Percentiles rank a stretch among this genome's conserved stretches.
Conservation (phyloP, 1,140 invertebrate species). For the Drosophila melanogaster region DNA sequence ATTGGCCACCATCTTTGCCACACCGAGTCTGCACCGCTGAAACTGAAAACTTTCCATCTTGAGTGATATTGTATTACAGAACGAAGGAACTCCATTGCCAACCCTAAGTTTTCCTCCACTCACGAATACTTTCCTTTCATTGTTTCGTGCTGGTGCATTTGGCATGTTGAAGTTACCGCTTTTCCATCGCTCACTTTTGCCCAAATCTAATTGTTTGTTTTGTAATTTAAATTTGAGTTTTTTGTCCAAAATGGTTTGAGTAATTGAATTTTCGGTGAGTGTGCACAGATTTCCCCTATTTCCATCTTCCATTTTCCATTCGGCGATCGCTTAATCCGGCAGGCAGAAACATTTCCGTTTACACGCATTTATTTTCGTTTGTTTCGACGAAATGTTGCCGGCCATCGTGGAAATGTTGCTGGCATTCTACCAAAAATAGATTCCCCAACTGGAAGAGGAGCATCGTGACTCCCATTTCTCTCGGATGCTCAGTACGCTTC, state of each 20-base stretch:
- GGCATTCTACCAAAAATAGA: slow-evolving; percentile 75
- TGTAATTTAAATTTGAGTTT: slow-evolving; percentile 74
- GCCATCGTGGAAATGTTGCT: slow-evolving; percentile 67
- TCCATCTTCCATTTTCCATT: slow-evolving; percentile 5
- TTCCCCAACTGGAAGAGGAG: slow-evolving; percentile 36
- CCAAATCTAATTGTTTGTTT: slow-evolving; percentile 79
- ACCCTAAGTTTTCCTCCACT: slow-evolving; percentile 7
- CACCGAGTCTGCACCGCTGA: slow-evolving; percentile 20
- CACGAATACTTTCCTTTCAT: slow-evolving; percentile 63
- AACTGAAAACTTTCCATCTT: slow-evolving; percentile 66
- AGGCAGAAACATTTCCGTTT: slow-evolving; percentile 43
- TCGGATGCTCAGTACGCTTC: slow-evolving; percentile 48
- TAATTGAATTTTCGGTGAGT: slow-evolving; percentile 66
- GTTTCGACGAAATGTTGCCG: slow-evolving; percentile 56
- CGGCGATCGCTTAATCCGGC: slow-evolving; percentile 40
- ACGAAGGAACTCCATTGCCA: slow-evolving; percentile 1
- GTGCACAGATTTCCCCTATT: slow-evolving; percentile 13
- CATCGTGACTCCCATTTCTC: slow-evolving; percentile 36
- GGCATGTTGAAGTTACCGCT: slow-evolving; percentile 42
- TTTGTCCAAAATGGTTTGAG: slow-evolving; percentile 46
- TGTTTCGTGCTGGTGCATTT: slow-evolving; percentile 57
- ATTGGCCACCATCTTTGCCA: slow-evolving; percentile 37
- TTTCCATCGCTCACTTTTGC: slow-evolving; percentile 37
- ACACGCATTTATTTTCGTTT: slow-evolving; percentile 35
- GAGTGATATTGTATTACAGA: slow-evolving; percentile 65